These are phyloP conservation scores for Holothuria scabra DNA, from an alignment of 53 echinoderm and acorn worm species.

Conservation along the genomic window DNA sequence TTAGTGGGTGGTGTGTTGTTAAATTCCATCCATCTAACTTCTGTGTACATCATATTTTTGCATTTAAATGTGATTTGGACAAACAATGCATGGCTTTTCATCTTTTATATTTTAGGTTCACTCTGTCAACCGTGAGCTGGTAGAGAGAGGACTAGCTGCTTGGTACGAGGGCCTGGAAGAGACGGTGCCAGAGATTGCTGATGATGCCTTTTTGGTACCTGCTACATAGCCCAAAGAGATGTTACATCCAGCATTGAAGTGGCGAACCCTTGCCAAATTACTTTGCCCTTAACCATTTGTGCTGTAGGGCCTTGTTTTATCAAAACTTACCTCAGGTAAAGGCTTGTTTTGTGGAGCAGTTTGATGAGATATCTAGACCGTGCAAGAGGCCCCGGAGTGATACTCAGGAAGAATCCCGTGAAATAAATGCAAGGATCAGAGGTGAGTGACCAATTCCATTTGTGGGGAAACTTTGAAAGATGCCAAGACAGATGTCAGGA, in stretches of 20 bases:
- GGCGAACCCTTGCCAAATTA: neutral
- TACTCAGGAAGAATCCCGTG: no score
- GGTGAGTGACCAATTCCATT: no score
- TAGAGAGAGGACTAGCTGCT: constrained; percentile 88
- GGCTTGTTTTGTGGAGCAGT: constrained; percentile 20
- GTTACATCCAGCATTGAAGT: constrained; percentile 10
- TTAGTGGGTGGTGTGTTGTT: no score
- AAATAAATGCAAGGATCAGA: no score
- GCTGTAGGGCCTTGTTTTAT: constrained; percentile 20
- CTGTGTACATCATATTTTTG: no score
- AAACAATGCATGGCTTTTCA: no score
- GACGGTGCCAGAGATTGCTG: constrained; percentile 15
- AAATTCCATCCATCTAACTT: no score
- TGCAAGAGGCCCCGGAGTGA: no score
- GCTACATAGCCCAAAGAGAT: constrained; percentile 34
- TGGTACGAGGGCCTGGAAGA: constrained; percentile 83
- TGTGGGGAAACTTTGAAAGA: no score
- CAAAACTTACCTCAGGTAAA: constrained; percentile 19
- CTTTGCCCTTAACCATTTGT: neutral
- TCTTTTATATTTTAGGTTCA: constrained; percentile 63
- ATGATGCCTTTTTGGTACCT: constrained; percentile 51
- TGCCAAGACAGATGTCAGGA: no score
- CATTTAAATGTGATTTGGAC: no score
- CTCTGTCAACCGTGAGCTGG: constrained; percentile 87
- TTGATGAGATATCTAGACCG: no score